phyloP scores from a whole-genome alignment of 2,888 invertebrate genomes.

The Dryobotodes eremita region DNA sequence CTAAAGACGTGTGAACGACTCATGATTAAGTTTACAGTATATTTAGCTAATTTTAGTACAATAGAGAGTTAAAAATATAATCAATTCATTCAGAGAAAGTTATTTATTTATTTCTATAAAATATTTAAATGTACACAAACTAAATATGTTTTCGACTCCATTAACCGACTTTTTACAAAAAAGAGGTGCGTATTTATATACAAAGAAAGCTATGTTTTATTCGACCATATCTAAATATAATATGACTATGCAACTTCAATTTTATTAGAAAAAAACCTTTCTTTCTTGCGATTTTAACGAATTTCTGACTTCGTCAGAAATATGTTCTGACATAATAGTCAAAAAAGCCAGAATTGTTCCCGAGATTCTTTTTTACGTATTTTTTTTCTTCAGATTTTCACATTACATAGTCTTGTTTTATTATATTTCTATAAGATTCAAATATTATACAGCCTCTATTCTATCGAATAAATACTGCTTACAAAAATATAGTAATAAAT shows the following conservation, averaged over 20 bases:
- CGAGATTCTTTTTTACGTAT: constrained; percentile 41
- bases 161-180: constrained; percentile 56
- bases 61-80: constrained; percentile 49
- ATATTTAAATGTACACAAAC: constrained; percentile 42
- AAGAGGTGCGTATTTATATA: constrained; percentile 58
- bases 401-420: constrained; percentile 45
- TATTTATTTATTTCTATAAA: constrained; percentile 35
- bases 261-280: constrained; percentile 15
- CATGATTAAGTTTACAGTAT: constrained; percentile 6
- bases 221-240: constrained; percentile 58
- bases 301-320: constrained; percentile 17
- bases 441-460: constrained; percentile 52
- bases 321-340: background rate
- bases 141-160: constrained; percentile 52
- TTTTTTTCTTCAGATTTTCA: constrained; percentile 36
- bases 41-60: constrained; percentile 37
- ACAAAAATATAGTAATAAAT: constrained; percentile 85
- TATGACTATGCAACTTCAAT: constrained; percentile 36
- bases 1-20: constrained; percentile 16
- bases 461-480: constrained; percentile 73
- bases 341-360: constrained; percentile 37
- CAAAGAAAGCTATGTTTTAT: constrained; percentile 56
- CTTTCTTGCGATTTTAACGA: background rate
- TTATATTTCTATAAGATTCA: constrained; percentile 54
- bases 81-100: constrained; percentile 43